These are phyloP conservation scores for Ormyrus pomaceus DNA, from an alignment of 2,888 invertebrate genomes.

Conservation along the genomic window DNA sequence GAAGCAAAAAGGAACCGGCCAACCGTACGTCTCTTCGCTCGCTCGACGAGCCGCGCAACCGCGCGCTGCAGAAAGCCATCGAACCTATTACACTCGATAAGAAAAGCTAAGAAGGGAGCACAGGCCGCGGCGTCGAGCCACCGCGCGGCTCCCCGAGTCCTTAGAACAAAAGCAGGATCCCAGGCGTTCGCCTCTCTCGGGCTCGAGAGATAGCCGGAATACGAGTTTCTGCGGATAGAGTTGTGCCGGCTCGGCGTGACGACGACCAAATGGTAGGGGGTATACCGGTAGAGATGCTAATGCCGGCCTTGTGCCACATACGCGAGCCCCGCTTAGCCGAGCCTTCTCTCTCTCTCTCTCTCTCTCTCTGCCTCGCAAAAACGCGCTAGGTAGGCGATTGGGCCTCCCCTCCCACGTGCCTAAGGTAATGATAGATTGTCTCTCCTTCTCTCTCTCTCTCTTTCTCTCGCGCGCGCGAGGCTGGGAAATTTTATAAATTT, in stretches of 20 bases:
- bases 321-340: constrained; percentile 54
- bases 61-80: not conserved
- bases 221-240: constrained; percentile 72
- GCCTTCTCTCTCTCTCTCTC: constrained; percentile 20
- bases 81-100: constrained; percentile 20
- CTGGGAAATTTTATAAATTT: too few relatives aligned
- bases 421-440: too few relatives aligned
- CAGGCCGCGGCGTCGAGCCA: constrained; percentile 38
- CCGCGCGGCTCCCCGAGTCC: not conserved
- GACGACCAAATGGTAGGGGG: constrained; percentile 67
- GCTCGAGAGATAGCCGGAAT: constrained; percentile 70
- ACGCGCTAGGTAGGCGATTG: constrained; percentile 14
- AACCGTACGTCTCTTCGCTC: too few relatives aligned
- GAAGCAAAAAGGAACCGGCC: not conserved
- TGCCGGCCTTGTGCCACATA: constrained; percentile 76
- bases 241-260: constrained; percentile 62
- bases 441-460: too few relatives aligned
- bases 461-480: not conserved
- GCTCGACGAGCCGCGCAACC: too few relatives aligned
- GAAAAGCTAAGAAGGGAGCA: constrained; percentile 36
- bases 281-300: constrained; percentile 76
- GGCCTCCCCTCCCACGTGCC: not conserved
- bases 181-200: constrained; percentile 9
- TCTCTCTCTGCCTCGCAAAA: constrained; percentile 2
- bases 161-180: constrained; percentile 40